Base-by-base conservation (phyloP, 1,140 invertebrate genomes). In the Arctopsyche grandis region DNA sequence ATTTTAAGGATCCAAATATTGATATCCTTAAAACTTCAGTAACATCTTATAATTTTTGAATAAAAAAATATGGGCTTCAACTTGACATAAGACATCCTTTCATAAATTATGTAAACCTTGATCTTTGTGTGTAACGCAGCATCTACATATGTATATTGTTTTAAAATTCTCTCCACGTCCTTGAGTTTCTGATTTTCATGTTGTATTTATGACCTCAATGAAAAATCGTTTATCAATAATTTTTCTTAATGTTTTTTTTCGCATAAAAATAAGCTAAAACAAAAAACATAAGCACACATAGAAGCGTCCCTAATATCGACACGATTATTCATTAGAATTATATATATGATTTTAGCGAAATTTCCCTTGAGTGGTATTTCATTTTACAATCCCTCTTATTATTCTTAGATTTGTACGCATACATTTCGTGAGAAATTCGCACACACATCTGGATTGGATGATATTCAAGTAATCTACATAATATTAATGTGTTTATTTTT, bases 211-310 rank as follows among this genome's bases (percentile, higher is more conserved):
- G 58, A 60, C 7, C 21, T 60, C n/a, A 14, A 0, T 10, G 58
- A 22, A 60, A 60, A 60, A 21, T n/a, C 58, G 58, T 60, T 60
- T 60, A 60, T 60, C 58, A 10, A 60, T 21, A 5, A 19, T 38
- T 38, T 38, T 38, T 38, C 29, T 38, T 38, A 4, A 4, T 1
- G 29, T 38, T 38, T 1, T 7, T 38, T 38, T 38, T 38, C 29
- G 7, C 29, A 7, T 38, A 4, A 38, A 38, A 38, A 38, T 4
- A 38, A 38, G 29, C 29, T 38, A 38, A 38, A 38, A 1, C 29
- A 38, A 38, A 38, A 38, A 38, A 38, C 7, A 38, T 7, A 38
- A n/a, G n/a, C 7, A 38, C 29, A 38, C 29, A 7, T 7, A 4
- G 29, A 38, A 38, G 7, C 3, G 29, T 38, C 29, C 3, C 7